Percentiles rank a stretch among this genome's conserved stretches.
Conservation (phyloP, 2,797 vertebrate species). For the Cichlasoma orientale region DNA sequence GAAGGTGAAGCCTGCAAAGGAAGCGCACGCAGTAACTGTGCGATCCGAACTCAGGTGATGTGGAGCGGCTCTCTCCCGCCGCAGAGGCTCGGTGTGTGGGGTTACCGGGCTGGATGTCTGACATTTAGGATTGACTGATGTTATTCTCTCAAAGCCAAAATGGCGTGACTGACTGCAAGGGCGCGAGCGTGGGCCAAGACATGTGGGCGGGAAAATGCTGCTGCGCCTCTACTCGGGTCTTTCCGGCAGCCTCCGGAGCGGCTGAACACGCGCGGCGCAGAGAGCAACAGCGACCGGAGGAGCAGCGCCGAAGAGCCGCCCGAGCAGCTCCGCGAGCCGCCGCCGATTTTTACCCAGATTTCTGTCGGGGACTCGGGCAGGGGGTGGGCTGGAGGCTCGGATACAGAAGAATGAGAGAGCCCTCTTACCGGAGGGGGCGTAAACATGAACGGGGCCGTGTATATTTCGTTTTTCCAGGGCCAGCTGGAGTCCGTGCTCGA, state of each 20-base stretch:
- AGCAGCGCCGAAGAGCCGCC: slow-evolving; percentile 13
- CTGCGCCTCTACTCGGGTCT: slow-evolving; percentile 57
- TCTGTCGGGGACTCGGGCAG: slow-evolving; percentile 27
- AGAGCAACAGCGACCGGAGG: background rate
- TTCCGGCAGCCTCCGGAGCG: slow-evolving; percentile 59
- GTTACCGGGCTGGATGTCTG: background rate
- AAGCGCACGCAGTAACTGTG: too few relatives aligned
- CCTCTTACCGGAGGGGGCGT: slow-evolving; percentile 53
- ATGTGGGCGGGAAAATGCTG: slow-evolving; percentile 55
- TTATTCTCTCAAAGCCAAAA: slow-evolving; percentile 65
- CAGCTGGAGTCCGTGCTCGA: slow-evolving; percentile 85
- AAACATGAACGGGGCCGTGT: slow-evolving; percentile 84
- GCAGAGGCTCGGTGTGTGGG: too few relatives aligned
- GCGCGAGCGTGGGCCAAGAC: slow-evolving; percentile 27
- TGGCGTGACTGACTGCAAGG: slow-evolving; percentile 57
- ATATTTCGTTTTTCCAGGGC: slow-evolving; percentile 86
- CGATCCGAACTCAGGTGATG: too few relatives aligned
- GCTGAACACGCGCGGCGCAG: slow-evolving; percentile 54
- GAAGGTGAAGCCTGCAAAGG: too few relatives aligned
- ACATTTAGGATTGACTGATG: slow-evolving; percentile 3
- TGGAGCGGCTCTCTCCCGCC: too few relatives aligned
- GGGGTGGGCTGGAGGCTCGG: slow-evolving; percentile 35
- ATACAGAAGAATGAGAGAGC: slow-evolving; percentile 72
- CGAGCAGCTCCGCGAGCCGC: slow-evolving; percentile 33
- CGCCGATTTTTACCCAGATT: slow-evolving; percentile 29